Conservation (phyloP, 2,888 invertebrate genomes). For the Pasiphila rectangulata region DNA sequence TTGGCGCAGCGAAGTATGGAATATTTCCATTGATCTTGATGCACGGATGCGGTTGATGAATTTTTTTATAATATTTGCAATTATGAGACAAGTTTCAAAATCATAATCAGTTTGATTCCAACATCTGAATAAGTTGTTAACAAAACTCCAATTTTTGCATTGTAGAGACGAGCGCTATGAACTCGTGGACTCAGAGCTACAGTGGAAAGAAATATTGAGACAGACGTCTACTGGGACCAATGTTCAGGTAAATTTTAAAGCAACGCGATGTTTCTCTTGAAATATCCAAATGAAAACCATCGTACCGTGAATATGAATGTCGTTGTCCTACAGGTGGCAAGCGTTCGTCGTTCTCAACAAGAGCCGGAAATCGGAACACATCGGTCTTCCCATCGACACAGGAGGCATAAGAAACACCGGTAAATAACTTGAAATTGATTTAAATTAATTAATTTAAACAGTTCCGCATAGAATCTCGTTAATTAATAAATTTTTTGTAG, state of each 20-base stretch:
- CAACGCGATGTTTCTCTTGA: no score
- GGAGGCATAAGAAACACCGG: conserved; percentile 82
- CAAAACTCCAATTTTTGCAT: not conserved
- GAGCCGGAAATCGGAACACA: conserved; percentile 76
- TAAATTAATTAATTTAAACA: not conserved
- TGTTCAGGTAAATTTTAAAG: conserved; percentile 59
- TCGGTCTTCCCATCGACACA: conserved; percentile 81
- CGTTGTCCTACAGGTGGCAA: conserved; percentile 81
- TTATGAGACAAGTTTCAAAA: no score
- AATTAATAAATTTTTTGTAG: conserved; percentile 38
- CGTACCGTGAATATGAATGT: not conserved
- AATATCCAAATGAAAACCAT: no score
- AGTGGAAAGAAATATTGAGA: conserved; percentile 93
- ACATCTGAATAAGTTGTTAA: no score
- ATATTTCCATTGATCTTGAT: no score
- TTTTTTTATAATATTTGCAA: no score
- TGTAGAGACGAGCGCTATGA: conserved; percentile 79
- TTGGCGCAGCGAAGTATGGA: no score
- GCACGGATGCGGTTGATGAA: no score
- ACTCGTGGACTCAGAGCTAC: conserved; percentile 91
- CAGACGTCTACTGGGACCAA: conserved; percentile 81
- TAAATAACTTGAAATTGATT: conserved; percentile 37
- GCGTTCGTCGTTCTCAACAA: conserved; percentile 82
- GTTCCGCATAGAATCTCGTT: not conserved
- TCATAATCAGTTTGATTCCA: no score